Evolutionary conservation across 1,140 invertebrate species (phyloP), one percentile per base, ranked within the genome.

Genomic region (Araneus ventricosus): DNA sequence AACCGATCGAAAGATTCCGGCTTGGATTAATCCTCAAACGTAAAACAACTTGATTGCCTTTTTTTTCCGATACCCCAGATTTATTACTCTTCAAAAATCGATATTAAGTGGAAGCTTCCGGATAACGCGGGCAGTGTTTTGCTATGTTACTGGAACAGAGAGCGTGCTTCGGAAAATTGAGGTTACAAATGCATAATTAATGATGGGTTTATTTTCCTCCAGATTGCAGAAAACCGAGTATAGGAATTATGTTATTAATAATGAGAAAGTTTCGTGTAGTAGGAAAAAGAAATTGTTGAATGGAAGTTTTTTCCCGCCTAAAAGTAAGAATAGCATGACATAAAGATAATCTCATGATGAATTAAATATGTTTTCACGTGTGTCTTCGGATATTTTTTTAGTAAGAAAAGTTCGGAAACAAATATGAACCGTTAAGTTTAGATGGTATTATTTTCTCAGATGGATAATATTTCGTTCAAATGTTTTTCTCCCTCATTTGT

Each of bases 121-220:
- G 30, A 37, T 75, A 75, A 30, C 4, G 70, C 6, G 70, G 30
- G 6, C 70, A 75, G 30, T 75, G 70, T 37, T 34, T 75, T 75
- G 70, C 14, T 75, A 37, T 37, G 70, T 75, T 75, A 20, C 70
- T 37, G 30, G 34, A 75, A 14, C 17, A 20, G 3, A 75, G 37
- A 30, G 70, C 34, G 30, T 75, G 70, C 14, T 37, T 75, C 4
- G 27, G 70, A 75, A 61, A 75, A 75, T 75, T 75, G 70, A 75
- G 30, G 70, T 75, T 75, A 75, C 70, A 20, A 75, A 75, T 75
- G 70, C 70, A 75, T 75, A 75, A 75, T 75, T 75, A 75, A 75
- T 75, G 70, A 34, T 14, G 5, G 20, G 70, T 75, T 75, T 75
- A 30, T 75, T 75, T 75, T 34, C 17, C 30, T 75, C 14, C 17